Percentiles rank a stretch among this genome's conserved stretches.
phyloP scores from a whole-genome alignment of 2,888 invertebrate genomes.

The Odontomyia ornata region DNA sequence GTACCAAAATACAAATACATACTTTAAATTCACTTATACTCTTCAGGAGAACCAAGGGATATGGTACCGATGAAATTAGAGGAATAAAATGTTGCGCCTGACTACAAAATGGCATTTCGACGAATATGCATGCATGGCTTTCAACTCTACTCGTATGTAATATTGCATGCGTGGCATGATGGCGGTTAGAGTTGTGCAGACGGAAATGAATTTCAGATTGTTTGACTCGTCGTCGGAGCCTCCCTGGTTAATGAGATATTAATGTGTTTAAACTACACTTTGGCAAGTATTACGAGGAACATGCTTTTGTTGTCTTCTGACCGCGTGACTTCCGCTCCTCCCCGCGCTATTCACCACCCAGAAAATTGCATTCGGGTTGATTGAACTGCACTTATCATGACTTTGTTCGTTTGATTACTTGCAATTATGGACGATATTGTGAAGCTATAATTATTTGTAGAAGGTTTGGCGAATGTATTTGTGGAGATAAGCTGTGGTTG shows the following conservation, averaged over 20 bases:
- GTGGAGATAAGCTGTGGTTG: too few relatives aligned
- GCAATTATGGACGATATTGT: not conserved
- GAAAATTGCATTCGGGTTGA: not conserved
- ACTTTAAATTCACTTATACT: too few relatives aligned
- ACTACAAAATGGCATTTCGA: too few relatives aligned
- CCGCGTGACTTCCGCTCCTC: not conserved
- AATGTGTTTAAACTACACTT: conserved; percentile 16
- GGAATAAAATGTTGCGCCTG: too few relatives aligned
- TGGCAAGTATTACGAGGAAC: not conserved
- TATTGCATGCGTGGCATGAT: too few relatives aligned
- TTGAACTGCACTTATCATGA: not conserved
- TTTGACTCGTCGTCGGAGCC: not conserved
- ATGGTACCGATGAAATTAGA: too few relatives aligned
- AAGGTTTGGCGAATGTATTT: too few relatives aligned
- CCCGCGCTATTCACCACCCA: not conserved
- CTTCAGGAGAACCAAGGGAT: too few relatives aligned
- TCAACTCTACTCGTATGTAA: too few relatives aligned
- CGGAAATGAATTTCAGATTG: not conserved
- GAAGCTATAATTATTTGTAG: too few relatives aligned
- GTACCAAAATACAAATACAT: too few relatives aligned
- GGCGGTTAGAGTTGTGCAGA: not conserved
- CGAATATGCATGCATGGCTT: too few relatives aligned
- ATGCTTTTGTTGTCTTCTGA: not conserved
- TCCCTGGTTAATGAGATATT: conserved; percentile 29
- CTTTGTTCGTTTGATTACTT: not conserved